Evolutionary conservation across 2,888 invertebrate genomes (phyloP).

Genomic region (Lobophora halterata): DNA sequence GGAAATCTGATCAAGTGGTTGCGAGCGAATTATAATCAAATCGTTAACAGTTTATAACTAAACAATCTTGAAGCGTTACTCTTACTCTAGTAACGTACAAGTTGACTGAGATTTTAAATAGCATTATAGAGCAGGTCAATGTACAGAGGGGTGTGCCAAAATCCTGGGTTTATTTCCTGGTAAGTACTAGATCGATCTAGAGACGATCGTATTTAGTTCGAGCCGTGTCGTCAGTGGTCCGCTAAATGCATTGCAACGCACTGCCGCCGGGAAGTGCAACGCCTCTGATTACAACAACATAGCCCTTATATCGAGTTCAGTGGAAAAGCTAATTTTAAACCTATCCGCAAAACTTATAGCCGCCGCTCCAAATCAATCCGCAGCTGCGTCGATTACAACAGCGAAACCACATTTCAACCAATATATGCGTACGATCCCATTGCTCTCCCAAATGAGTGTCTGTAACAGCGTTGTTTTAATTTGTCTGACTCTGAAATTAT

Average conservation of each 20-base stretch:
- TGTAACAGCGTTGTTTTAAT: constrained; percentile 49
- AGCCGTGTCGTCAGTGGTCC: constrained; percentile 42
- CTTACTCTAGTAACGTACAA: no score
- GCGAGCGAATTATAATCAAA: no score
- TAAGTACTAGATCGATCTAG: constrained; percentile 40
- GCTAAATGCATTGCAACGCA: constrained; percentile 40
- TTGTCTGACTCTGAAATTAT: constrained; percentile 43
- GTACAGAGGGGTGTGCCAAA: constrained; percentile 58
- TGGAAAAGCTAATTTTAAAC: constrained; percentile 52
- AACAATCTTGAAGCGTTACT: no score
- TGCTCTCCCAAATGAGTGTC: constrained; percentile 54
- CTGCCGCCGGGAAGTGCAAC: constrained; percentile 46
- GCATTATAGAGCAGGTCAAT: constrained; percentile 42
- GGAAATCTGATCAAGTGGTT: no score
- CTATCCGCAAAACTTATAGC: constrained; percentile 48
- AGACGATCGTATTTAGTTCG: constrained; percentile 42
- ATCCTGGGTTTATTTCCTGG: constrained; percentile 56
- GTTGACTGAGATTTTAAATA: constrained; percentile 25
- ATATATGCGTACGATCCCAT: constrained; percentile 36
- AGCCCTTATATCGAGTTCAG: constrained; percentile 45
- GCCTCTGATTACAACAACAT: constrained; percentile 46
- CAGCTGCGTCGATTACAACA: constrained; percentile 37
- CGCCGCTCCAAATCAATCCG: constrained; percentile 44
- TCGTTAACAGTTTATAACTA: no score
- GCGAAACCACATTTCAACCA: constrained; percentile 40